Evolutionary conservation across 2,888 invertebrate genomes (phyloP).

Genomic region (Plagodis pulveraria): DNA sequence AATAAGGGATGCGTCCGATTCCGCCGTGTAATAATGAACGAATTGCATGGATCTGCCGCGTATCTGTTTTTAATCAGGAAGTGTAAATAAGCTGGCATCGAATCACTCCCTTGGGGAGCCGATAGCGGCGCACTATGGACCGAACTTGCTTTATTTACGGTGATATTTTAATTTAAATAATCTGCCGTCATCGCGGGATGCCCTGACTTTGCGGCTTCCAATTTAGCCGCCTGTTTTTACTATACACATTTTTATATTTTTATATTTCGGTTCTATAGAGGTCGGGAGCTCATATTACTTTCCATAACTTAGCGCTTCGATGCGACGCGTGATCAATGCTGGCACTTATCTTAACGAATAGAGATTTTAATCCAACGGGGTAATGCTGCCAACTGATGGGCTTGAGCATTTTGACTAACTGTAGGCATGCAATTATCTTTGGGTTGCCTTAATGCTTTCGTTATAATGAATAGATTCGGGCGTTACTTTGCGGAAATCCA

Average conservation of each 20-base stretch:
- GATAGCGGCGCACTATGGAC: conserved; percentile 23
- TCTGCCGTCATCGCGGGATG: conserved; percentile 25
- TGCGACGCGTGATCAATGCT: too few species aligned
- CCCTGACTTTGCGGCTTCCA: conserved; percentile 3
- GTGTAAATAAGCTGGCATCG: conserved; percentile 29
- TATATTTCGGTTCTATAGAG: too few species aligned
- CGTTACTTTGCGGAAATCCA: too few species aligned
- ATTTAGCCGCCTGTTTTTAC: conserved; percentile 20
- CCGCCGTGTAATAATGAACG: conserved; percentile 22
- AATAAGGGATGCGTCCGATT: conserved; percentile 7
- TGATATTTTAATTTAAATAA: conserved; percentile 33
- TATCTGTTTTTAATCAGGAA: conserved; percentile 40
- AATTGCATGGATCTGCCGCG: conserved; percentile 5
- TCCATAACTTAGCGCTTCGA: too few species aligned
- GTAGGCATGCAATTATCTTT: too few species aligned
- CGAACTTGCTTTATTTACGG: conserved; percentile 36
- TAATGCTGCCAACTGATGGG: too few species aligned
- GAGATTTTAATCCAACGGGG: too few species aligned
- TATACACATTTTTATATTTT: not conserved
- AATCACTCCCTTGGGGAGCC: conserved; percentile 31
- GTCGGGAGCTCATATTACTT: too few species aligned
- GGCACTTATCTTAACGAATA: too few species aligned
- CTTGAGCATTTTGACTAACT: too few species aligned
- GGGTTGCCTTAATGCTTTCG: too few species aligned
- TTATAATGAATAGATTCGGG: too few species aligned